phyloP scores from a whole-genome alignment of 2,888 invertebrate species.

The Eustalomyia histrio region DNA sequence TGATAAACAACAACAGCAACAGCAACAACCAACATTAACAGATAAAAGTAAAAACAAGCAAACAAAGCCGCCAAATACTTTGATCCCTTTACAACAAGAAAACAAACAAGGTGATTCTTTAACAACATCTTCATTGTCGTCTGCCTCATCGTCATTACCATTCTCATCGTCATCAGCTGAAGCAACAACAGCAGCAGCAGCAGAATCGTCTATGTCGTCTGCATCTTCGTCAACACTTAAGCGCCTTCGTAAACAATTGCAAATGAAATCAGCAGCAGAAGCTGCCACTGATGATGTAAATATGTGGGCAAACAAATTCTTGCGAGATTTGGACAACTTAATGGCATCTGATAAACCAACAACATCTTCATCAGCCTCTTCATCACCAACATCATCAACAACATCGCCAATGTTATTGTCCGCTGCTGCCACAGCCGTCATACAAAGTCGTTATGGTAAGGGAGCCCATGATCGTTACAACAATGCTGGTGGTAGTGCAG shows the following conservation, averaged over 20 bases:
- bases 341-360: constrained; percentile 76
- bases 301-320: constrained; percentile 79
- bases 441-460: constrained; percentile 74
- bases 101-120: constrained; percentile 53
- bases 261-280: constrained; percentile 63
- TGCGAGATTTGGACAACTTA: constrained; percentile 79
- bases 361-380: constrained; percentile 61
- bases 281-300: constrained; percentile 76
- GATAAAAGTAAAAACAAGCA: constrained; percentile 45
- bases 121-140: constrained; percentile 12
- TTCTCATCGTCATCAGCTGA: constrained; percentile 39
- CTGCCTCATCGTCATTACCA: constrained; percentile 50
- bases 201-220: constrained; percentile 41
- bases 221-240: constrained; percentile 64
- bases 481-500: constrained; percentile 40
- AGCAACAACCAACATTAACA: constrained; percentile 41
- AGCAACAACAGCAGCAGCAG: constrained; percentile 20
- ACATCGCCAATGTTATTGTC: constrained; percentile 74
- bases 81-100: constrained; percentile 61
- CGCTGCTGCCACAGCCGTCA: constrained; percentile 74
- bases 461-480: constrained; percentile 61
- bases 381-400: constrained; percentile 71
- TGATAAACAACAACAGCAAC: constrained; percentile 52
- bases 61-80: constrained; percentile 63
- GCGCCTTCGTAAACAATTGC: constrained; percentile 67